Base-by-base conservation (phyloP, 37 sponge, comb jelly and placozoan species). In the Dysidea cf. avara region DNA sequence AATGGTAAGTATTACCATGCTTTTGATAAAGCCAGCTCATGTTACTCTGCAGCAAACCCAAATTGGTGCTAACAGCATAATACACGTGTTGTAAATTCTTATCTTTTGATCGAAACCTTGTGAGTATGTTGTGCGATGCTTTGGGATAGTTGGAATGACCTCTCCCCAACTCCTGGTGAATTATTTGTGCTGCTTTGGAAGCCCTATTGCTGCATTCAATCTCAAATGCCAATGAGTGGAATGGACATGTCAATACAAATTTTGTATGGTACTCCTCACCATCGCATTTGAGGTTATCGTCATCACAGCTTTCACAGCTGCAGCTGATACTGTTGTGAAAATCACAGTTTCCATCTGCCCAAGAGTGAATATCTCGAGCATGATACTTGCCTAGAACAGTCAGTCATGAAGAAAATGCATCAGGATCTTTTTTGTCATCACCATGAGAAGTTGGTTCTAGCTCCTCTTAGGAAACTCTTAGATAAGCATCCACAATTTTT, bases 401-500 rank as follows among this genome's bases (percentile, higher is more conserved):
- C 52, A 82, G 18, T 9, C 62, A 32, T 2, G 12, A 20, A 24
- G 74, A 67, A 68, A 62, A 82, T 18, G 47, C 50, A 0, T 54
- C 39, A 20, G 74, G 46, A 6, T 39, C n/a, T 17, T 68, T 39
- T 20, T 16, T 43, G 46, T 5, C 46, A 43, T 43, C 43, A 28
- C 48, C 38, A 24, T 49, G 53, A 6, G 58, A 66, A 63, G 29
- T 71, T 81, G 9, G 43, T 53, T 20, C 56, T 47, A 11, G 74
- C 72, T 18, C 24, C 47, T 9, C 34, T 31, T 5, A 78, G 62
- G 52, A 80, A 70, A 37, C 35, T 46, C 2, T 73, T 61, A 7
- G 57, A 50, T 33, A 82, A 39, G 39, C 75, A 82, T 17, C 83
- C 83, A 68, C 69, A 82, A 7, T 67, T 66, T 9, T 26, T 14